Percentiles rank a stretch among this genome's conserved stretches.
phyloP scores from a whole-genome alignment of 1,140 invertebrate genomes.

The Notospermus geniculatus region DNA sequence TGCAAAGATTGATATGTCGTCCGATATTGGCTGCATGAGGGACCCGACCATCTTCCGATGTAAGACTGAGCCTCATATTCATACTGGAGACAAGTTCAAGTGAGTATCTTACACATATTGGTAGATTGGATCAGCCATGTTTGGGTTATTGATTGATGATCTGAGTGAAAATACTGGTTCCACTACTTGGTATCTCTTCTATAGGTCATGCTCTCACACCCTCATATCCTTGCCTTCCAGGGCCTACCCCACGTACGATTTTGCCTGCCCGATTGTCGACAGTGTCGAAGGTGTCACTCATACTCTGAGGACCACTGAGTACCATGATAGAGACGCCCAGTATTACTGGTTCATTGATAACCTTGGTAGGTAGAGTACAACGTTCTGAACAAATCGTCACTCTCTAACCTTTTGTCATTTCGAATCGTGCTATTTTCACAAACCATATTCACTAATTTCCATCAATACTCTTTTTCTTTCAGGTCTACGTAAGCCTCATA shows the following conservation, averaged over 20 bases:
- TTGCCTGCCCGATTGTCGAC: constrained; percentile 99
- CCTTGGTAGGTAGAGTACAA: constrained; percentile 40
- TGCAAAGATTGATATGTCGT: constrained; percentile 97
- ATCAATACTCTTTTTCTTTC: constrained; percentile 65
- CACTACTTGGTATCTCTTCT: too few relatives aligned
- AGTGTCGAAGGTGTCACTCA: constrained; percentile 96
- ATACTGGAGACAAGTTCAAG: constrained; percentile 95
- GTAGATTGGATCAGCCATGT: too few relatives aligned
- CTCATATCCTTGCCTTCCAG: constrained; percentile 67
- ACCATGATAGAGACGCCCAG: constrained; percentile 96
- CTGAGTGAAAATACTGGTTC: too few relatives aligned
- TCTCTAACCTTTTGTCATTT: background rate
- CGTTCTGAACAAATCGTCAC: too few relatives aligned
- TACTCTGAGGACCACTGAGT: constrained; percentile 95
- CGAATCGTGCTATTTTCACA: background rate
- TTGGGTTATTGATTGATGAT: too few relatives aligned
- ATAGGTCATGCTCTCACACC: too few relatives aligned
- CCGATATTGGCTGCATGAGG: constrained; percentile 92
- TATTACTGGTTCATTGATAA: constrained; percentile 80
- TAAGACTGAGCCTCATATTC: constrained; percentile 89
- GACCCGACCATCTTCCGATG: constrained; percentile 99
- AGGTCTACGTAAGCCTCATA: constrained; percentile 83
- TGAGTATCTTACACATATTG: constrained; percentile 55
- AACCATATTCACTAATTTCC: background rate
- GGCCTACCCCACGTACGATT: constrained; percentile 99